Base-by-base conservation (phyloP, 2,888 invertebrate genomes). In the Leuctra nigra region DNA sequence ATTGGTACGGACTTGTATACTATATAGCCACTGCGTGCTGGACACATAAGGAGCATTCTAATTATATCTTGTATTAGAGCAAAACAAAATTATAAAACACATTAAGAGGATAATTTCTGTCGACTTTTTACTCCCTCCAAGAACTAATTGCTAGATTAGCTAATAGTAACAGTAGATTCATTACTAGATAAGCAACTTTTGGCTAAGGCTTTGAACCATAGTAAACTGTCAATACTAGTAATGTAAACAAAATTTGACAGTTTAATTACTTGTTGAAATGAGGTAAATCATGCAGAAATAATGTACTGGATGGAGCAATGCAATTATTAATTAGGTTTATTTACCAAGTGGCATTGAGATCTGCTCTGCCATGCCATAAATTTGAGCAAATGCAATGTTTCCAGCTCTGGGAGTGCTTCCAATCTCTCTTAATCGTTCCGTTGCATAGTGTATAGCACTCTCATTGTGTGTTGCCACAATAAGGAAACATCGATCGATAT, bases 311-410 rank as follows among this genome's bases (percentile, higher is more conserved):
- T 9, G 33, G 13, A 33, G 13, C 33, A 9, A 9, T 9, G 33
- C 6, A 9, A 13, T 33, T n/a, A n/a, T n/a, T n/a, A n/a, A n/a
- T n/a, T n/a, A n/a, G n/a, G n/a, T n/a, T n/a, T n/a, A 57, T 66
- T 63, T 66, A 75, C 75, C 73, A 50, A 77, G 62, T 4, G 71
- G 68, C 59, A 67, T 70, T 0, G 74, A 70, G 1, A 76, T 66
- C 56, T 75, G 72, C 58, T 76, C 76, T 29, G 72, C 69, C 75
- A 76, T 76, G 23, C 76, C 77, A 59, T 71, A 72, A 2, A 76
- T 64, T 60, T 76, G 76, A 1, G 71, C 76, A 62, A 77, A 76
- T 11, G 68, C 68, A 16, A 75, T 67, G 2, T 62, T 57, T 3
- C 61, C 65, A 29, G 63, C 62, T 1, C 59, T 23, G 0, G 61